These are phyloP conservation scores for Brachyrhaphis roseni DNA, from an alignment of 2,797 vertebrate species.

Conservation along the genomic window DNA sequence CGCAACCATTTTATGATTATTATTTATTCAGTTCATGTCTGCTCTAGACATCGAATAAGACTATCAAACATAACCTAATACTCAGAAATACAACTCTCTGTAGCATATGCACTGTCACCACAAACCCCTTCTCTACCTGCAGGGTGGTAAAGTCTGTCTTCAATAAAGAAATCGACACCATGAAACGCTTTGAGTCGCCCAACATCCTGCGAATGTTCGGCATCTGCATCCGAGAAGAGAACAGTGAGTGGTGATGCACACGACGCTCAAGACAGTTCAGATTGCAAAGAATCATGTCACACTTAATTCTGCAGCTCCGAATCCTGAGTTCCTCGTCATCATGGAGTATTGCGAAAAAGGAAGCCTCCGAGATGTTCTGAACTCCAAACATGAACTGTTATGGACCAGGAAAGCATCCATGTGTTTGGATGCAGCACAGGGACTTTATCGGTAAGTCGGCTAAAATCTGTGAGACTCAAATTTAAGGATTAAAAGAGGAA, in stretches of 20 bases:
- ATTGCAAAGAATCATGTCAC: neutral
- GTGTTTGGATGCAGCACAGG: constrained; percentile 83
- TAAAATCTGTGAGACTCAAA: neutral
- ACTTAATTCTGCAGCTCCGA: constrained; percentile 64
- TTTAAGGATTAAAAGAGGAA: neutral
- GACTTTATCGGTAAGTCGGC: constrained; percentile 85
- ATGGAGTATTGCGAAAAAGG: constrained; percentile 91
- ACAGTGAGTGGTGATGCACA: constrained; percentile 67
- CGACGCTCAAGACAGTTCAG: neutral
- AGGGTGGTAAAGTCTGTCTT: constrained; percentile 83
- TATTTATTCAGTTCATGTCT: neutral
- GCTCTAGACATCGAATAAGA: neutral
- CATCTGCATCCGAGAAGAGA: constrained; percentile 84
- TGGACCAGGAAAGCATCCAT: constrained; percentile 80
- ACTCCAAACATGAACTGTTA: constrained; percentile 60
- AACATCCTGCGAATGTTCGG: constrained; percentile 91
- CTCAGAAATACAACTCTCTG: neutral
- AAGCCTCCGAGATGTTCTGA: constrained; percentile 85
- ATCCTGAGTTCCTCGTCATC: constrained; percentile 84
- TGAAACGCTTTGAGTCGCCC: constrained; percentile 89
- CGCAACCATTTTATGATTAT: neutral
- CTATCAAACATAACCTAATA: neutral
- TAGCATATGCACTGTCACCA: neutral
- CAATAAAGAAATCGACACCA: constrained; percentile 82
- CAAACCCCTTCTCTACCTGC: neutral